Percentiles rank a stretch among this genome's conserved stretches.
Conservation (phyloP, 2,888 invertebrate genomes). For the Nomada lathburiana region DNA sequence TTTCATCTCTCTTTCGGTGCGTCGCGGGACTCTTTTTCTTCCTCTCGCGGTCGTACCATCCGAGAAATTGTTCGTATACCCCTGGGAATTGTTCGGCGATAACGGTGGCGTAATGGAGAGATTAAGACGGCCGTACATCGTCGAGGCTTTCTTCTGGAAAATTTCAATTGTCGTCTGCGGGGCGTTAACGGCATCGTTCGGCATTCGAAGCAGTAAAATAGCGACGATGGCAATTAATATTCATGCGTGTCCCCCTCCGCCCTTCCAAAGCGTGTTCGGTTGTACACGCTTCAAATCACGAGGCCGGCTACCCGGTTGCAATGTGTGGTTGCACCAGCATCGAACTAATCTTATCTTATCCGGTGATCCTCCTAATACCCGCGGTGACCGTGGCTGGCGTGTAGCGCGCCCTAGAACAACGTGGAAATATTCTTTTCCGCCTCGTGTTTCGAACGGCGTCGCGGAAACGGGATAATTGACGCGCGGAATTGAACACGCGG, state of each 20-base stretch:
- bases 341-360: slow-evolving; percentile 81
- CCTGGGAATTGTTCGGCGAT: slow-evolving; percentile 32
- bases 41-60: neutral
- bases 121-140: slow-evolving; percentile 12
- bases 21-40: slow-evolving; percentile 4
- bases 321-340: slow-evolving; percentile 61
- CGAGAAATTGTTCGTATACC: slow-evolving; percentile 35
- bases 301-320: slow-evolving; percentile 46
- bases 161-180: neutral
- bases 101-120: slow-evolving; percentile 28
- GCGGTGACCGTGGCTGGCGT: slow-evolving; percentile 56
- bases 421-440: slow-evolving; percentile 44
- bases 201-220: neutral
- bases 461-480: slow-evolving; percentile 2
- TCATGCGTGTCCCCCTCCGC: neutral
- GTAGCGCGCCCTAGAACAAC: slow-evolving; percentile 47
- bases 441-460: neutral
- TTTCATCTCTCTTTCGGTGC: slow-evolving; percentile 30
- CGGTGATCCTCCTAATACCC: slow-evolving; percentile 76
- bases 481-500: neutral
- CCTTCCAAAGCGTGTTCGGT: neutral
- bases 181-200: neutral
- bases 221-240: neutral
- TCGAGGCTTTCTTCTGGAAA: slow-evolving; percentile 5
- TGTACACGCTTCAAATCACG: slow-evolving; percentile 51